A percentile compares a stretch with the other conserved stretches of the same genome.
phyloP scores from a whole-genome alignment of 37 sponge, comb jelly and placozoan genomes.

The Haliclona indistincta region DNA sequence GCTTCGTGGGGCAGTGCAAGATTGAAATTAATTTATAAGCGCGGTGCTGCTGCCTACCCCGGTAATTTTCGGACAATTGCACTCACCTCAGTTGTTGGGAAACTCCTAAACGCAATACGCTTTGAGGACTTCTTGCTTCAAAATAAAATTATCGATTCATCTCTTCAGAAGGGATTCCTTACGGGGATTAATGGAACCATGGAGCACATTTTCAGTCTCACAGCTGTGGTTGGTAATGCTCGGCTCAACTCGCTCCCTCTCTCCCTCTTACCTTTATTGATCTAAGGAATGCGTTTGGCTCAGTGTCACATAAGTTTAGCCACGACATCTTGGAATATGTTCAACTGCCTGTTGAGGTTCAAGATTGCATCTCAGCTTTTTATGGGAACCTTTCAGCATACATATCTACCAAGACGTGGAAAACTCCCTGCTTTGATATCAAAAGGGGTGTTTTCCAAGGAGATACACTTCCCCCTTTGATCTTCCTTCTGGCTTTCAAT shows the following conservation, averaged over 20 bases:
- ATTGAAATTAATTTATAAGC: background rate
- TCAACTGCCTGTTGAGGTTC: background rate
- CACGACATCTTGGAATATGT: background rate
- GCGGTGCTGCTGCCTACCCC: background rate
- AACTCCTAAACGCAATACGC: background rate
- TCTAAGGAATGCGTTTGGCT: constrained; percentile 35
- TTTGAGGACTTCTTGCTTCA: background rate
- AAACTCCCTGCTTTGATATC: constrained; percentile 2
- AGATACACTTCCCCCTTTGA: constrained; percentile 9
- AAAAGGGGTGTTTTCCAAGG: background rate
- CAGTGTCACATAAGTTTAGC: background rate
- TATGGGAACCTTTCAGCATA: background rate
- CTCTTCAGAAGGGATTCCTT: too few species aligned
- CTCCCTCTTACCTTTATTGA: too few species aligned
- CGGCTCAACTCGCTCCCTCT: too few species aligned
- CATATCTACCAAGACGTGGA: background rate
- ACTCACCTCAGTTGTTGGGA: constrained; percentile 5
- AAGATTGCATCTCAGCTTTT: background rate
- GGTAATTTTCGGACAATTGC: background rate
- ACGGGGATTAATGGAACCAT: too few species aligned
- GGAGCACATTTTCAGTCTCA: too few species aligned
- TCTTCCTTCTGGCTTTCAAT: background rate
- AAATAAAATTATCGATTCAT: too few species aligned
- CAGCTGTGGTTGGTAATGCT: too few species aligned
- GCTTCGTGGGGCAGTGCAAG: background rate